phyloP scores from a whole-genome alignment of 1,140 invertebrate species.

The Myzus persicae region DNA sequence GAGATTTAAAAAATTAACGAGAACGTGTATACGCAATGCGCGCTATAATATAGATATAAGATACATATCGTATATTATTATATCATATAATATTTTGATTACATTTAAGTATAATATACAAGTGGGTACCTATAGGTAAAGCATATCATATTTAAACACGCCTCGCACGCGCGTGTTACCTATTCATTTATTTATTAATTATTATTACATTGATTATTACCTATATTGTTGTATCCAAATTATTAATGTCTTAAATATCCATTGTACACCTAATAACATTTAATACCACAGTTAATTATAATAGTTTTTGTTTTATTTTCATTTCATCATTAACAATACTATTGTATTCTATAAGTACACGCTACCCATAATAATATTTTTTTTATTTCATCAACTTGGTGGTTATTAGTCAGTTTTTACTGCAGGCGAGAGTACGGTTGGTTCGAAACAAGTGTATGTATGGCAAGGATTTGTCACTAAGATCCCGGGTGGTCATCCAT shows the following conservation, averaged over 20 bases:
- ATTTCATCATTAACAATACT: not conserved
- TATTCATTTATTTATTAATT: not conserved
- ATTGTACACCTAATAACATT: not conserved
- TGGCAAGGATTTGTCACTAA: too few relatives aligned
- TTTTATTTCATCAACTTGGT: too few relatives aligned
- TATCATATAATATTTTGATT: not conserved
- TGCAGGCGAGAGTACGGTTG: too few relatives aligned
- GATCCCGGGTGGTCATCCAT: too few relatives aligned
- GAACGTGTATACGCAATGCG: not conserved
- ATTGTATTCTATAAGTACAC: not conserved
- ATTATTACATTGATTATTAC: not conserved
- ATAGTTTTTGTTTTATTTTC: not conserved
- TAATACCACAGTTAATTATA: not conserved
- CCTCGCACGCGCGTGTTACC: not conserved
- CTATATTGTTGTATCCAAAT: not conserved
- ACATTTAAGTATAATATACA: not conserved
- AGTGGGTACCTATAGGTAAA: too few relatives aligned
- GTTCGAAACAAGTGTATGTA: too few relatives aligned
- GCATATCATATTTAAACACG: not conserved
- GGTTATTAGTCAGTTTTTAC: too few relatives aligned
- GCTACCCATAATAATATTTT: too few relatives aligned
- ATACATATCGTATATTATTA: not conserved
- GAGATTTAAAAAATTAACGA: slow-evolving; percentile 11
- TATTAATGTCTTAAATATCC: not conserved
- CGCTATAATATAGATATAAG: not conserved